phyloP scores from a whole-genome alignment of 35 echinoderm and acorn worm species.

The Ophioderma brevispina region DNA sequence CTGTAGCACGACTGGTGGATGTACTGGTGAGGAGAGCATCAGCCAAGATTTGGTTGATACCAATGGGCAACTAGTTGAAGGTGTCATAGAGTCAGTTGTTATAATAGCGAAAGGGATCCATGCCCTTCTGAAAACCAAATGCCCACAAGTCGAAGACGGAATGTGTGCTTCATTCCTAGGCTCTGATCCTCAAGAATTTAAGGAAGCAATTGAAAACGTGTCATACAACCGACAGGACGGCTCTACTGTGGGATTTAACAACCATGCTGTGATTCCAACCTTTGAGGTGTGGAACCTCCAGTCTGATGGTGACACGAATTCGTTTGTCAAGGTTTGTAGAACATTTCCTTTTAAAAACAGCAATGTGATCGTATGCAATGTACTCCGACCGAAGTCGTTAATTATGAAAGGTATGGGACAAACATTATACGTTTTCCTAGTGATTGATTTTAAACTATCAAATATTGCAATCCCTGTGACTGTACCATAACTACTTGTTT shows the following conservation, averaged over 20 bases:
- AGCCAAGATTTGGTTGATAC: background rate
- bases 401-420: no score
- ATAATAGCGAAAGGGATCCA: slow-evolving; percentile 24
- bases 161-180: slow-evolving; percentile 36
- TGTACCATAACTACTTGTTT: no score
- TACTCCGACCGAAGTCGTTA: no score
- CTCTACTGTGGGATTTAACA: background rate
- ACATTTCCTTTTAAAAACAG: no score
- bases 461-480: no score
- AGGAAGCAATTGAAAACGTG: background rate
- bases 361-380: no score
- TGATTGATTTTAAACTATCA: no score
- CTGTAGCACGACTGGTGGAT: background rate
- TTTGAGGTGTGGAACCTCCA: slow-evolving; percentile 57
- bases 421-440: no score
- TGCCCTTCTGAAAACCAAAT: background rate
- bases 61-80: background rate
- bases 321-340: no score
- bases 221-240: slow-evolving; percentile 20
- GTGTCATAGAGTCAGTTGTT: slow-evolving; percentile 34
- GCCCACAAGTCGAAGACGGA: background rate
- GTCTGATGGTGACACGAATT: background rate
- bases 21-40: background rate
- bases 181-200: background rate
- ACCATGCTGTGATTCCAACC: background rate